Conservation (phyloP, 2,797 vertebrate genomes). For the Chrosomus eos region DNA sequence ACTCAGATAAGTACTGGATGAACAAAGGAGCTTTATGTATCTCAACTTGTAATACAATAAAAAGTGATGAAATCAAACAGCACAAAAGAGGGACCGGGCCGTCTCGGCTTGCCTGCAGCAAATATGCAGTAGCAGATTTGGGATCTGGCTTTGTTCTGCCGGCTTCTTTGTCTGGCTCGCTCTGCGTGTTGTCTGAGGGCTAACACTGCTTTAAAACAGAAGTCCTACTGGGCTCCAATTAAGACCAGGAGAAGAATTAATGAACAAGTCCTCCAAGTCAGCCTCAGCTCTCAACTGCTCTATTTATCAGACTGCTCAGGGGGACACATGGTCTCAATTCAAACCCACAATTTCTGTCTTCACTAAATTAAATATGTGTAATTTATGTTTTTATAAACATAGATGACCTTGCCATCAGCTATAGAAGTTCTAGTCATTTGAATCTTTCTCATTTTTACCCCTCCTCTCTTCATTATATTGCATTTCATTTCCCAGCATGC, state of each 20-base stretch:
- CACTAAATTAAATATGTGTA: conserved; percentile 83
- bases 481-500: conserved; percentile 58
- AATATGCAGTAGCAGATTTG: conserved; percentile 42
- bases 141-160: conserved; percentile 48
- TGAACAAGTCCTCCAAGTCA: conserved; percentile 60
- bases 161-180: conserved; percentile 51
- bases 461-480: conserved; percentile 51
- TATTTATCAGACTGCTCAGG: conserved; percentile 82
- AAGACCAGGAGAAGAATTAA: conserved; percentile 64
- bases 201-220: conserved; percentile 54
- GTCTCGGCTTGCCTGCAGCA: conserved; percentile 17
- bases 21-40: conserved; percentile 3
- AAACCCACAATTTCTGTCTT: conserved; percentile 70
- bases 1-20: not conserved
- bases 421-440: conserved; percentile 60
- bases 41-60: conserved; percentile 25
- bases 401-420: conserved; percentile 81
- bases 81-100: not conserved
- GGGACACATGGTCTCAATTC: conserved; percentile 83
- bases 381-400: conserved; percentile 83
- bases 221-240: conserved; percentile 64
- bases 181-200: conserved; percentile 40
- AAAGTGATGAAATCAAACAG: conserved; percentile 24
- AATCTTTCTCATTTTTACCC: conserved; percentile 50
- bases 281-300: conserved; percentile 74